A percentile compares a stretch with the other conserved stretches of the same genome.
These are phyloP conservation scores for Phycodurus eques DNA, from an alignment of 2,113 vertebrate genomes.

Conservation along the genomic window DNA sequence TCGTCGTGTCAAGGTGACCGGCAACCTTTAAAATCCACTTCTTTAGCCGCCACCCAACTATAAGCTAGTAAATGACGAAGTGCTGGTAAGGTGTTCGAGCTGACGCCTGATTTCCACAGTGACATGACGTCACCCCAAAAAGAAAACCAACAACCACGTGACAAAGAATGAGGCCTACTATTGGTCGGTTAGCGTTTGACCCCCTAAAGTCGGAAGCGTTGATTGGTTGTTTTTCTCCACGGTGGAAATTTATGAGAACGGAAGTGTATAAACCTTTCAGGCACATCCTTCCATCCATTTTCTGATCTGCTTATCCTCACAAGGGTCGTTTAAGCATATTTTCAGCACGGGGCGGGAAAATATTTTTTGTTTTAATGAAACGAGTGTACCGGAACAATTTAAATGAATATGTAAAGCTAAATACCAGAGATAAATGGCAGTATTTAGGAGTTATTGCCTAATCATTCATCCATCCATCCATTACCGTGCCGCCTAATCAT, in stretches of 20 bases:
- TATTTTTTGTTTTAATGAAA: not conserved
- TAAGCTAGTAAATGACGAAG: not conserved
- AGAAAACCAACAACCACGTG: slow-evolving; percentile 64
- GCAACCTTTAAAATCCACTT: not conserved
- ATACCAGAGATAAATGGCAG: not conserved
- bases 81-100: not conserved
- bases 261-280: not conserved
- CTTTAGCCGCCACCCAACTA: not conserved
- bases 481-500: not conserved
- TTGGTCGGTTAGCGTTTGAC: slow-evolving; percentile 42
- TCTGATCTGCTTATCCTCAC: too few species aligned
- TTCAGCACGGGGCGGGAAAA: not conserved
- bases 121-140: slow-evolving; percentile 1
- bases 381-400: not conserved
- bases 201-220: slow-evolving; percentile 12
- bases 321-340: not conserved
- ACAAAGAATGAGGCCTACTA: not conserved
- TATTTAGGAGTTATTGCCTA: not conserved
- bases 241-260: not conserved
- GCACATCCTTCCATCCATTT: not conserved
- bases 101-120: slow-evolving; percentile 13
- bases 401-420: too few species aligned
- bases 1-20: slow-evolving; percentile 1
- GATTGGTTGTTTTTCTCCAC: slow-evolving; percentile 54
- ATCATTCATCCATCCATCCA: too few species aligned